Percentiles rank a stretch among this genome's conserved stretches.
phyloP scores from a whole-genome alignment of 1,140 invertebrate genomes.

The Armadillidium nasatum region DNA sequence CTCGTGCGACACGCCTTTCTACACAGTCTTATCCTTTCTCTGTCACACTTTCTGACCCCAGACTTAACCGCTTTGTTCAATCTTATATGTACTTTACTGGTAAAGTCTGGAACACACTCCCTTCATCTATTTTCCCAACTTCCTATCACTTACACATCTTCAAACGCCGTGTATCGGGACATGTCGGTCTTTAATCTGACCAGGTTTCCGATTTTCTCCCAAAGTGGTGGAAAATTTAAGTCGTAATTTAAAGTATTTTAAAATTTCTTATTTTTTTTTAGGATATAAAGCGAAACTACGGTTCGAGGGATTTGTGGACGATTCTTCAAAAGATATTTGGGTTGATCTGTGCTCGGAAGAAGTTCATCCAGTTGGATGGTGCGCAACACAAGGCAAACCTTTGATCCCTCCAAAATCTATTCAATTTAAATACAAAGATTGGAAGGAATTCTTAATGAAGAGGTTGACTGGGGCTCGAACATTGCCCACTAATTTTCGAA shows the following conservation, averaged over 20 bases:
- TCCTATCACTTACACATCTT: no score
- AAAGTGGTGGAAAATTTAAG: no score
- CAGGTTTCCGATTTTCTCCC: no score
- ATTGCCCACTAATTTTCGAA: constrained; percentile 83
- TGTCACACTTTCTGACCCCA: no score
- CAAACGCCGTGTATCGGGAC: no score
- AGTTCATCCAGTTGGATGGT: constrained; percentile 94
- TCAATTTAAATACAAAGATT: constrained; percentile 87
- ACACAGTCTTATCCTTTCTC: no score
- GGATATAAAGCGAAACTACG: constrained; percentile 59
- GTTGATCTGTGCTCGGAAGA: constrained; percentile 86
- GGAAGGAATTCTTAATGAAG: constrained; percentile 90
- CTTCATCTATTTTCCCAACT: no score
- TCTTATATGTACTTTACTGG: no score
- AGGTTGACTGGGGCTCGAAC: constrained; percentile 87
- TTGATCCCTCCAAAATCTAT: constrained; percentile 74
- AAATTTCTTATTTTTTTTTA: constrained; percentile 28
- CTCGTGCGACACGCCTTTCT: no score
- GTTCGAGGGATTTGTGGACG: constrained; percentile 88
- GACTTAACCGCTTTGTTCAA: no score
- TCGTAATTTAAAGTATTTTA: constrained; percentile 10
- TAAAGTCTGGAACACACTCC: no score
- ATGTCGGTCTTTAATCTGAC: no score
- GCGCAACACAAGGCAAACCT: constrained; percentile 88
- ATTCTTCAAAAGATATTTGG: constrained; percentile 88